Conservation (phyloP, 2,797 vertebrate genomes). For the Stomatorhinus walkeri region DNA sequence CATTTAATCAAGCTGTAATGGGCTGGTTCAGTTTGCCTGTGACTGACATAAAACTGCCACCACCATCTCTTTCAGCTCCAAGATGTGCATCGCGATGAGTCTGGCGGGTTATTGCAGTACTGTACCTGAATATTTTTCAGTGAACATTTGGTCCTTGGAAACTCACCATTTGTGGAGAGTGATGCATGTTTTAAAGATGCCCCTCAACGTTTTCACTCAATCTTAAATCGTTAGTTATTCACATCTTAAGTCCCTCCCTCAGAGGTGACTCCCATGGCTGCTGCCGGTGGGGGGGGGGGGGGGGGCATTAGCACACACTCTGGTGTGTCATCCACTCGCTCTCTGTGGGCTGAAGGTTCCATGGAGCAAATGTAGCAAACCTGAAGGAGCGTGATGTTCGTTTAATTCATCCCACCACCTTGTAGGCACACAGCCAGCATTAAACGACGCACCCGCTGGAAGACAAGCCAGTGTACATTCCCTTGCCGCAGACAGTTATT, state of each 20-base stretch:
- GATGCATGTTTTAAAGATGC: background rate
- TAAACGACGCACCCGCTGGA: background rate
- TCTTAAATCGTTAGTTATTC: background rate
- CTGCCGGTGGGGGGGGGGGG: background rate
- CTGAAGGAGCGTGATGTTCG: background rate
- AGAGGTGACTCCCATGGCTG: background rate
- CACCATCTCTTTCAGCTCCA: background rate
- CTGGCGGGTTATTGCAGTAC: background rate
- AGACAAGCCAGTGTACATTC: background rate
- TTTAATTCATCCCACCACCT: background rate
- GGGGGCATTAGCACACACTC: background rate
- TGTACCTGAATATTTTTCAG: background rate
- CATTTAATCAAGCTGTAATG: slow-evolving; percentile 21
- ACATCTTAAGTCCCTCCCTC: background rate
- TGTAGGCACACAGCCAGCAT: background rate
- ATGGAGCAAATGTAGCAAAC: background rate
- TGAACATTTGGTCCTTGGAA: background rate
- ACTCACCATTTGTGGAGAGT: background rate
- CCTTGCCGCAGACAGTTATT: background rate
- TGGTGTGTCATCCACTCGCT: background rate
- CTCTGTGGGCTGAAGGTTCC: background rate
- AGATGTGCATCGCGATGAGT: background rate
- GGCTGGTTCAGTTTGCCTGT: background rate
- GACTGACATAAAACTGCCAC: background rate
- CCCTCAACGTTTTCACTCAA: background rate